Evolutionary conservation across 1,140 invertebrate genomes (phyloP).

Genomic region (Metopolophium dirhodum): DNA sequence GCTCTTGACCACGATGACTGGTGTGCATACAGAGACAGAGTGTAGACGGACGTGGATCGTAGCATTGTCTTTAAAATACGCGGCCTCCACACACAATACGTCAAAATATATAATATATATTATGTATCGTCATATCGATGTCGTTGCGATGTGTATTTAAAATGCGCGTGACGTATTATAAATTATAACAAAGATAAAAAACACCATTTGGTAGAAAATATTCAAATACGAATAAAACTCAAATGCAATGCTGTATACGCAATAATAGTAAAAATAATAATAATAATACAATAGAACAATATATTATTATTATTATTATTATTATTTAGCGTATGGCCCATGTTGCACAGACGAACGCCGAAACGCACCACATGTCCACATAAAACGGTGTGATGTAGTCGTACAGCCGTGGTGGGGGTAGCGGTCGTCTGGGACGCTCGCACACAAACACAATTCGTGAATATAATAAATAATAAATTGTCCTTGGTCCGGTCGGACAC

Average conservation of each 20-base stretch:
- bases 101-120: background rate
- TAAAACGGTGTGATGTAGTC: background rate
- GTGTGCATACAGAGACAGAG: too few species aligned
- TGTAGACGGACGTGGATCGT: background rate
- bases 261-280: background rate
- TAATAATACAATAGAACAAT: background rate
- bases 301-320: background rate
- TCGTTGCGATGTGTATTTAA: background rate
- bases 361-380: background rate
- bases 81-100: background rate
- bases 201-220: background rate
- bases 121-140: background rate
- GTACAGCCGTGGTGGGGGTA: background rate
- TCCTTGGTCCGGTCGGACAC: conserved; percentile 2
- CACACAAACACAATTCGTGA: background rate
- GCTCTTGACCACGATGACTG: too few species aligned
- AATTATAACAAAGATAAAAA: background rate
- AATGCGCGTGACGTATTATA: background rate
- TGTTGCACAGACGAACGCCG: background rate
- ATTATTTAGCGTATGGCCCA: background rate
- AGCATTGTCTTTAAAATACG: background rate
- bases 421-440: background rate
- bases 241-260: background rate
- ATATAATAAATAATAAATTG: conserved; percentile 20
- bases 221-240: background rate